Evolutionary conservation across 2,888 invertebrate species (phyloP).

Genomic region (Lepidochrysops patricia): DNA sequence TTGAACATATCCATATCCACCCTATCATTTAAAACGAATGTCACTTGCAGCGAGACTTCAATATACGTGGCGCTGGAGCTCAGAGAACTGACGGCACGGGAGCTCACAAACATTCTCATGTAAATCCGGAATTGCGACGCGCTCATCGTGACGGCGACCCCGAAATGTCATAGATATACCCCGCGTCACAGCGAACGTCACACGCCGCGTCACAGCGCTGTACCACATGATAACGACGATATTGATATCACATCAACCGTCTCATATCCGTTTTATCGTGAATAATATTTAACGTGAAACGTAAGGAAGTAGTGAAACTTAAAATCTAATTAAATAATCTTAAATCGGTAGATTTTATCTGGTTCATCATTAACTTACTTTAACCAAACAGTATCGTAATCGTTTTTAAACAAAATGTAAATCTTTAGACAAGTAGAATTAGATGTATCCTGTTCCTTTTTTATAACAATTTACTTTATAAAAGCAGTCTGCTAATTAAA

Average conservation of each 20-base stretch:
- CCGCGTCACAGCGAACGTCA: too few relatives aligned
- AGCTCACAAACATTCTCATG: constrained; percentile 30
- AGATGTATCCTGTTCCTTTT: too few relatives aligned
- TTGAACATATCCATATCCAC: constrained; percentile 9
- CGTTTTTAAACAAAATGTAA: too few relatives aligned
- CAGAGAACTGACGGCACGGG: constrained; percentile 18
- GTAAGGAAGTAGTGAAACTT: too few relatives aligned
- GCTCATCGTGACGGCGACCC: background rate
- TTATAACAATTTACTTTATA: too few relatives aligned
- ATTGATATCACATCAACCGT: background rate
- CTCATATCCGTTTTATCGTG: background rate
- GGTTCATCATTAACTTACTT: background rate
- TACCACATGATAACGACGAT: background rate
- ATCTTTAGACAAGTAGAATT: too few relatives aligned
- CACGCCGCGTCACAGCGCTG: background rate
- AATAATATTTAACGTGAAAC: too few relatives aligned
- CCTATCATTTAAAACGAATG: constrained; percentile 25
- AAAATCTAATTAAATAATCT: too few relatives aligned
- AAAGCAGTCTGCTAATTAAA: constrained; percentile 14
- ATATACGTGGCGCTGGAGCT: constrained; percentile 24
- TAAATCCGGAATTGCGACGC: constrained; percentile 26
- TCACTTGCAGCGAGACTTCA: constrained; percentile 28
- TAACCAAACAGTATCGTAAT: too few relatives aligned
- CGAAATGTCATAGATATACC: constrained; percentile 11
- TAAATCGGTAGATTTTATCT: background rate